Evolutionary conservation across 2,797 vertebrate species (phyloP), one percentile per base, ranked within the genome.

Genomic region (Dallia pectoralis): DNA sequence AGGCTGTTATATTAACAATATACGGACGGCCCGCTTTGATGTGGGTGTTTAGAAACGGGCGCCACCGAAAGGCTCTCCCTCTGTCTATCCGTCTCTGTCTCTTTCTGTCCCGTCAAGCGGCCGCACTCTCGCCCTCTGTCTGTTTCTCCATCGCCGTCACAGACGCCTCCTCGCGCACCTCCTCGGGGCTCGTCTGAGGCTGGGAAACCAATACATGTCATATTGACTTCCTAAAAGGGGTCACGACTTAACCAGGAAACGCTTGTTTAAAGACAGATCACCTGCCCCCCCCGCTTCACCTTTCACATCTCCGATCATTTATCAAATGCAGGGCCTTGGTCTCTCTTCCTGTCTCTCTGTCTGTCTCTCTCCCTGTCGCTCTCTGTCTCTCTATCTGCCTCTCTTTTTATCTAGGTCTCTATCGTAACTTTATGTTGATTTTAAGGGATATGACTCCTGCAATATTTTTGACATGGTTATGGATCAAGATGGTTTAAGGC

Each of bases 401-500:
- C 3, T 47, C 63, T 12, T 18, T 65, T 32, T 65, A 19, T 36
- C 7, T 1, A 8, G 4, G n/a, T 71, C 79, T 25, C n/a, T 36
- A 4, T 40, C 69, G 15, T 22, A 78, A 67, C n/a, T 78, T 40
- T 16, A 18, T 63, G 67, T 72, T 51, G 53, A 63, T 77, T 84
- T 84, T 64, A 77, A 80, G 77, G 70, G 64, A 78, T 73, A 2
- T 16, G 3, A 1, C 59, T 61, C 71, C n/a, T 65, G 76, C 82
- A 84, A 78, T 78, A 75, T 87, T 82, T 44, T 44, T 87, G 85
- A 82, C 87, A 81, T 82, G 83, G 82, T 49, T 29, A 77, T 69
- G 74, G 19, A 86, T 89, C 87, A 83, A 79, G 67, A 76, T 72
- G 87, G 88, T 89, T 89, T 86, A 89, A 86, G 82, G 85, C 81